Evolutionary conservation across 2,888 invertebrate genomes (phyloP).

Genomic region (Punctoribates punctum): DNA sequence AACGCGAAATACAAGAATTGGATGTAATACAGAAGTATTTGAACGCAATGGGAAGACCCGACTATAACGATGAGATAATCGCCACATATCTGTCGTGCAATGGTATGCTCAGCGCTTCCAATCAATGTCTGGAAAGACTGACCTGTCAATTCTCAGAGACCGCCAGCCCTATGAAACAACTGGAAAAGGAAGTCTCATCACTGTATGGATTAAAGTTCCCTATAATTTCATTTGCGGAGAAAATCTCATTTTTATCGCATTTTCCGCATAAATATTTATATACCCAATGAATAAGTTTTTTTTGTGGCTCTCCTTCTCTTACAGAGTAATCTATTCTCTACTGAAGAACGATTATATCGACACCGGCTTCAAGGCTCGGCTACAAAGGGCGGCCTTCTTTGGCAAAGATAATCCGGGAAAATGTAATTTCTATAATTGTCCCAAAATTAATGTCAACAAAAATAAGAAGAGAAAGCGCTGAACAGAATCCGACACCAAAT

Average conservation of each 20-base stretch:
- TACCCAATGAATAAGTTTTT: not conserved
- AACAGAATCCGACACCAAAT: not conserved
- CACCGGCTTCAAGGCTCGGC: constrained; percentile 46
- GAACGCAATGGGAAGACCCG: constrained; percentile 46
- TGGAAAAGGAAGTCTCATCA: constrained; percentile 49
- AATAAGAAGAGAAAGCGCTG: not conserved
- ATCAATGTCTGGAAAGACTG: constrained; percentile 48
- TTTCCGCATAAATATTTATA: constrained; percentile 31
- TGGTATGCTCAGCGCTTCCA: constrained; percentile 47
- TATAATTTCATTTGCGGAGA: not conserved
- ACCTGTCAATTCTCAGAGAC: constrained; percentile 48
- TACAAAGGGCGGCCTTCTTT: constrained; percentile 47
- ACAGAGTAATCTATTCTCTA: constrained; percentile 48
- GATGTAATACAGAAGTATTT: constrained; percentile 48
- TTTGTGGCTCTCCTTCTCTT: constrained; percentile 14
- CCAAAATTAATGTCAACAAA: constrained; percentile 22
- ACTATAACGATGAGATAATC: constrained; percentile 49
- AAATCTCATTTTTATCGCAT: constrained; percentile 12
- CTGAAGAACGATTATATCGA: constrained; percentile 47
- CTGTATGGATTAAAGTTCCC: constrained; percentile 46
- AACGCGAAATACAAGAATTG: constrained; percentile 42
- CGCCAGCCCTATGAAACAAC: constrained; percentile 40
- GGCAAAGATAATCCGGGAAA: constrained; percentile 45
- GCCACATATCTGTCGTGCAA: constrained; percentile 48
- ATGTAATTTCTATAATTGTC: constrained; percentile 30